Evolutionary conservation across 2,888 invertebrate genomes (phyloP), one percentile per base, ranked within the genome.

Genomic region (Cataglyphis rosenhaueri): DNA sequence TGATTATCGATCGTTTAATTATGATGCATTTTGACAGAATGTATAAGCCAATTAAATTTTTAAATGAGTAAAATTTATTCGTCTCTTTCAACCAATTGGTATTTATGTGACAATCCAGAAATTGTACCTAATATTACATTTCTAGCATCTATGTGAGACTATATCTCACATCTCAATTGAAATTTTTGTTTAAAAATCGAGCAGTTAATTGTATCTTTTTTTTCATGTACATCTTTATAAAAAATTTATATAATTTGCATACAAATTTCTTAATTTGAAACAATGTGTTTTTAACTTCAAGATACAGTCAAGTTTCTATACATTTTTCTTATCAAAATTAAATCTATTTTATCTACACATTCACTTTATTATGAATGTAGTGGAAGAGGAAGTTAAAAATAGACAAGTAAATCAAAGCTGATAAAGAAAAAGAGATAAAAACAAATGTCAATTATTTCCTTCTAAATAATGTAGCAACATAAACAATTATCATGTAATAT

Each of bases 81-180:
- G 25, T 44, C 25, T 35, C 18, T 59, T 76, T 70, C 25, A 68
- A 21, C 57, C 21, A 29, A 8, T 79, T 68, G 70, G 35, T 21
- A 61, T 66, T 25, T 76, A 78, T 9, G 18, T 9, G 12, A 66
- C 52, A 55, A 25, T 70, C 48, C 70, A 79, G 70, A 79, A 59
- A 21, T 79, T 79, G 70, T 61, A 70, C 59, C 78, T 44, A 48
- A 70, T 79, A 79, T 61, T 70, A 79, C 70, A 79, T 21, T 44
- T 78, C 21, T 57, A 68, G 12, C 8, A 18, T 41, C 32, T 21
- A 21, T 21, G 21, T 21, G 21, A 21, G 21, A 44, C 12, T 61
- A 21, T 65, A 9, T 21, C 12, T 15, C 18, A 48, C 4, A 41
- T 59, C 18, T 48, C 15, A 41, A 5, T 8, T 1, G 38, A 55